These are phyloP conservation scores for Pipistrellus kuhlii DNA, from an alignment of 2,797 vertebrate species.

Conservation along the genomic window DNA sequence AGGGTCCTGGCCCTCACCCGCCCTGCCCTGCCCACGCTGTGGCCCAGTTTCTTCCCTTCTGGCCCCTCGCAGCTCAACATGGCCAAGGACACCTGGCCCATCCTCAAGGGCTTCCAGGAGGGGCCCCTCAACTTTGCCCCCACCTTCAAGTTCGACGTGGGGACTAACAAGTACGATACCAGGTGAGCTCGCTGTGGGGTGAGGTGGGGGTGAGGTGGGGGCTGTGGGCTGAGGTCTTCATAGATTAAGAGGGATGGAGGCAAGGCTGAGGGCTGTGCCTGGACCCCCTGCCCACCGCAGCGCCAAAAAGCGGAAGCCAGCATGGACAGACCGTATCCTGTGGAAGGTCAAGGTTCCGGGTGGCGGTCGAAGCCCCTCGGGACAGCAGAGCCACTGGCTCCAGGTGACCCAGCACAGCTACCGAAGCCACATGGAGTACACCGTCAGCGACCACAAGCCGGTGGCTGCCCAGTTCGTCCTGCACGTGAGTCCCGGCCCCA, in stretches of 20 bases:
- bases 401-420: constrained; percentile 95
- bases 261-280: neutral
- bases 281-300: constrained; percentile 83
- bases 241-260: neutral
- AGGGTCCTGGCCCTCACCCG: neutral
- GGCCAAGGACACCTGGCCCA: constrained; percentile 95
- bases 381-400: constrained; percentile 87
- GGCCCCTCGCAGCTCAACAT: constrained; percentile 92
- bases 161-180: constrained; percentile 97
- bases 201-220: neutral
- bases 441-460: constrained; percentile 97
- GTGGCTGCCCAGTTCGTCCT: constrained; percentile 96
- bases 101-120: constrained; percentile 96
- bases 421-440: constrained; percentile 97
- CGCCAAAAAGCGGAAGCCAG: constrained; percentile 97
- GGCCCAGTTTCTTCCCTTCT: constrained; percentile 43
- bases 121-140: constrained; percentile 96
- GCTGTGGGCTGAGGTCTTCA: neutral
- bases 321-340: constrained; percentile 98
- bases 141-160: constrained; percentile 98
- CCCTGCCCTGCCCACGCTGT: neutral
- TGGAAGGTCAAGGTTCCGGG: constrained; percentile 93
- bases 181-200: constrained; percentile 88
- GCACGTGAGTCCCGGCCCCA: constrained; percentile 90
- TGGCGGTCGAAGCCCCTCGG: constrained; percentile 86